These are phyloP conservation scores for Poecile atricapillus DNA, from an alignment of 2,113 vertebrate species.

Conservation along the genomic window DNA sequence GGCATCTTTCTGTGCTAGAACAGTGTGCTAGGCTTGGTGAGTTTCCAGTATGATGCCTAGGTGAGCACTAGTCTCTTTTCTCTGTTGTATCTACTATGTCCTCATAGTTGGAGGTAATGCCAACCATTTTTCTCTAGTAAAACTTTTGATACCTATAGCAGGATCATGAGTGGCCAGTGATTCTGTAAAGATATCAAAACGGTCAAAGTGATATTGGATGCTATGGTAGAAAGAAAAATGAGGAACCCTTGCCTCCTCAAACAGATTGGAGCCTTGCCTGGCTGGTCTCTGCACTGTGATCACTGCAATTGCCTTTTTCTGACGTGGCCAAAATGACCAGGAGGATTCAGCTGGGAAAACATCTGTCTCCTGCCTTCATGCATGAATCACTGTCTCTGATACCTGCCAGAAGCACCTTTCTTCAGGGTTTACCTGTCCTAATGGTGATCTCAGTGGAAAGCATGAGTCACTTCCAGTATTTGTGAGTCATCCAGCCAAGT, in stretches of 20 bases:
- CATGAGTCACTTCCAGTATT: constrained; percentile 13
- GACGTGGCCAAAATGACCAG: rapidly evolving
- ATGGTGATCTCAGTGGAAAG: constrained; percentile 35
- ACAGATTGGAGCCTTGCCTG: background rate
- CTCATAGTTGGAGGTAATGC: background rate
- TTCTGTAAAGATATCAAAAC: background rate
- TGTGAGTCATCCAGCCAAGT: background rate
- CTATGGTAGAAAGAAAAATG: background rate
- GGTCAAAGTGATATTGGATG: background rate
- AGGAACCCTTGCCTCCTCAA: background rate
- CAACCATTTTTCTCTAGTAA: background rate
- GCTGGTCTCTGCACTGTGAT: rapidly evolving
- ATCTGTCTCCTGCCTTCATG: background rate
- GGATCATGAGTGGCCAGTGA: background rate
- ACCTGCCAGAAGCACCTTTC: constrained; percentile 8
- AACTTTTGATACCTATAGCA: background rate
- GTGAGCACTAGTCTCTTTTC: background rate
- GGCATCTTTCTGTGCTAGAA: background rate
- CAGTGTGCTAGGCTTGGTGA: background rate
- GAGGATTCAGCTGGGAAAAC: background rate
- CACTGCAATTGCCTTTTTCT: background rate
- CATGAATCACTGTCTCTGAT: background rate
- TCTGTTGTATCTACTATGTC: background rate
- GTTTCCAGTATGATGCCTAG: background rate
- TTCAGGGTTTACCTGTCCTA: background rate